These are phyloP conservation scores for Gephyroberyx darwinii DNA, from an alignment of 2,797 vertebrate species.

Conservation along the genomic window DNA sequence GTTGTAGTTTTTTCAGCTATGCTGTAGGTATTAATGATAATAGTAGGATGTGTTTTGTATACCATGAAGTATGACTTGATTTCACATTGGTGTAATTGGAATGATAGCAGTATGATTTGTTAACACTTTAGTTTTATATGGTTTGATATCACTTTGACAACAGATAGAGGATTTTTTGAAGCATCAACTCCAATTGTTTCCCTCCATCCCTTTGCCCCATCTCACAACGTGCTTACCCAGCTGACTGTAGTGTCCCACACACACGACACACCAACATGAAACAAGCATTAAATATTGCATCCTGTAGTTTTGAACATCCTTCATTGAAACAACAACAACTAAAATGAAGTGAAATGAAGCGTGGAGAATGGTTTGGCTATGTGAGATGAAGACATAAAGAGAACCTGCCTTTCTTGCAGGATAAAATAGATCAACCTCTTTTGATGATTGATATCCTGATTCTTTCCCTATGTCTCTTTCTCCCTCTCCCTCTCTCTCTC, in stretches of 20 bases:
- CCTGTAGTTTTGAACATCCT: slow-evolving; percentile 3
- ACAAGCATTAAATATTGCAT: slow-evolving; percentile 9
- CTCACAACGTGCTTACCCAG: background rate
- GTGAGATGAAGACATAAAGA: slow-evolving; percentile 36
- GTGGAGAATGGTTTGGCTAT: slow-evolving; percentile 37
- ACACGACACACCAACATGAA: too few relatives aligned
- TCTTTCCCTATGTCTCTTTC: slow-evolving; percentile 1
- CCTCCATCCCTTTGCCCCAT: background rate
- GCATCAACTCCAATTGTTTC: too few relatives aligned
- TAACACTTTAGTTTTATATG: too few relatives aligned
- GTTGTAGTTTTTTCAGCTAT: too few relatives aligned
- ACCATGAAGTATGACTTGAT: too few relatives aligned
- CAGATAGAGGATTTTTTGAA: too few relatives aligned
- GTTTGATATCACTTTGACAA: background rate
- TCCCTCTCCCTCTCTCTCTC: background rate
- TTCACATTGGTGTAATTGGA: too few relatives aligned
- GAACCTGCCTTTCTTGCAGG: slow-evolving; percentile 14
- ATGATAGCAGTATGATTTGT: too few relatives aligned
- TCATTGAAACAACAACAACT: slow-evolving; percentile 19
- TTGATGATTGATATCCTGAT: slow-evolving; percentile 39
- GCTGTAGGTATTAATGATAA: too few relatives aligned
- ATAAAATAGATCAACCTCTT: slow-evolving; percentile 34
- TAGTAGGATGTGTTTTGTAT: too few relatives aligned
- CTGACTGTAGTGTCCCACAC: background rate
- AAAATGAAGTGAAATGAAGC: slow-evolving; percentile 47